These are phyloP conservation scores for Barypeithes pellucidus DNA, from an alignment of 2,888 invertebrate genomes.

Conservation along the genomic window DNA sequence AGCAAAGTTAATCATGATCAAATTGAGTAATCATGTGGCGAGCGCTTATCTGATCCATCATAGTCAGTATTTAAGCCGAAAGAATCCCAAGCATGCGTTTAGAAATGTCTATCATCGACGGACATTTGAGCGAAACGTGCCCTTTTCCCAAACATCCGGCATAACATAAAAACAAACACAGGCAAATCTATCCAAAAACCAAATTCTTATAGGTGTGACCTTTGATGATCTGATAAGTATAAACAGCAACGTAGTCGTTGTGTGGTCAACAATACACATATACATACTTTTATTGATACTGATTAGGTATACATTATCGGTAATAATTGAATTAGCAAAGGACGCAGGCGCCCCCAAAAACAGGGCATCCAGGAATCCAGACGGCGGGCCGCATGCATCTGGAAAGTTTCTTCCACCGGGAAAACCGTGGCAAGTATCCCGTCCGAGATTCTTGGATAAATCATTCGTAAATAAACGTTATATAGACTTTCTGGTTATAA, in stretches of 20 bases:
- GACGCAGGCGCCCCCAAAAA: constrained; percentile 45
- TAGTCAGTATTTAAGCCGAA: background rate
- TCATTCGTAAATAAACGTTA: background rate
- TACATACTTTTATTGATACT: constrained; percentile 24
- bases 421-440: constrained; percentile 46
- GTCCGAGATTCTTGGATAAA: constrained; percentile 19
- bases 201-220: background rate
- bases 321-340: constrained; percentile 52
- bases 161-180: background rate
- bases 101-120: background rate
- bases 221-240: background rate
- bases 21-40: too few species aligned
- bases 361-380: constrained; percentile 49
- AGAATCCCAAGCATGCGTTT: background rate
- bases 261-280: constrained; percentile 6
- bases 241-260: constrained; percentile 7
- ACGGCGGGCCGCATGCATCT: constrained; percentile 48
- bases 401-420: constrained; percentile 37
- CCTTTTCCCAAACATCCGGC: background rate
- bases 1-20: too few species aligned
- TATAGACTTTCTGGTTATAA: background rate
- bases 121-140: background rate
- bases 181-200: background rate
- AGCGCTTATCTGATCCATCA: too few species aligned
- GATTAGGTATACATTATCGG: constrained; percentile 28